Base-by-base conservation (phyloP, 2,797 vertebrate genomes). In the Macropodus opercularis region DNA sequence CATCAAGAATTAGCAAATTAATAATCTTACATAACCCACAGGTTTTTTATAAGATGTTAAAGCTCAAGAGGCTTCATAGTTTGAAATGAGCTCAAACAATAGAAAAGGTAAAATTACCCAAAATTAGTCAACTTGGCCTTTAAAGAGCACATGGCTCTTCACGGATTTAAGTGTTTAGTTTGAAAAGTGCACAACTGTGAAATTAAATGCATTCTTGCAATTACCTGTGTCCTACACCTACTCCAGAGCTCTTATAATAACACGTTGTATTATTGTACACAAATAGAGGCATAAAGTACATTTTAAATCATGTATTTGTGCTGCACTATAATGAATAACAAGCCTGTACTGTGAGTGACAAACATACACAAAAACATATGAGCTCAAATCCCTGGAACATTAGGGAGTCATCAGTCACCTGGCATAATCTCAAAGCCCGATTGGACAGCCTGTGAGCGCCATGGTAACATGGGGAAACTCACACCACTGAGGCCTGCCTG, bases 401-500 rank as follows among this genome's bases (percentile, higher is more conserved):
- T 5, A 12, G 35, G 14, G 47, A 71, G 48, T 42, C 15, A 21
- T 46, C 48, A 71, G 48, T 59, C 46, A 18, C 67, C 76, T 69
- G 74, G 40, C 35, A 29, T 38, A 53, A 61, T 58, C 48, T 27
- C 18, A 38, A 11, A 44, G 6, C 17, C 57, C 69, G 55, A 77
- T 73, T 84, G 79, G 69, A 35, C 24, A 22, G 31, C 14, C 47
- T 18, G 14, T 8, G 35, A 49, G 56, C 12, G 1, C 74, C 66
- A 72, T 82, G 73, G 83, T 59, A 77, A 86, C 81, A 23, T 4
- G 8, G 41, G 38, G 31, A 66, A 27, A 55, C 53, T 63, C 34
- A 56, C 24, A 46, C 49, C 59, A 13, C 71, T 3, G 49, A 69
- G 74, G 61, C 36, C 29, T 26, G 11, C n/a, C n/a, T n/a, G n/a